Conservation (phyloP, 2,113 vertebrate species). For the Cryptomyrus ogoouensis region DNA sequence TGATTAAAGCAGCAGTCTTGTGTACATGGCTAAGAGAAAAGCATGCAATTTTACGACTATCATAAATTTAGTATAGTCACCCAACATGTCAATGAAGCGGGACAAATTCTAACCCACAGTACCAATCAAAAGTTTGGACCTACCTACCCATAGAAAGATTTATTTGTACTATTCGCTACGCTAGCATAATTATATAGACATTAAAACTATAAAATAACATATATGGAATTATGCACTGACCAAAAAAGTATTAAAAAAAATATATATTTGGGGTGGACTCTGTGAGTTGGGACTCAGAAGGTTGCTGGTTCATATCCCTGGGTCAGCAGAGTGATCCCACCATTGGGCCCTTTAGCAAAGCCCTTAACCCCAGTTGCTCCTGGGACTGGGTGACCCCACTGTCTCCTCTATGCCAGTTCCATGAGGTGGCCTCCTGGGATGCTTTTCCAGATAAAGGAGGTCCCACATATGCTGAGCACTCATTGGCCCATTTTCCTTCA, state of each 20-base stretch:
- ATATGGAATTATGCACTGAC: not conserved
- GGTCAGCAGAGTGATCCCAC: not conserved
- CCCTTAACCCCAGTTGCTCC: not conserved
- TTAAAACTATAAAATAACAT: not conserved
- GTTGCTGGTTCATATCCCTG: not conserved
- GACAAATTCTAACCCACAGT: not conserved
- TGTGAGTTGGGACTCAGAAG: not conserved
- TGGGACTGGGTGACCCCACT: not conserved
- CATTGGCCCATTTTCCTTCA: not conserved
- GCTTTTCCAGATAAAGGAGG: not conserved
- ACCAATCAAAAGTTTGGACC: not conserved
- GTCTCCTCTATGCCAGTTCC: not conserved
- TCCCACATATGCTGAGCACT: not conserved
- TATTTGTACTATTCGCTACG: not conserved
- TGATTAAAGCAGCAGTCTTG: not conserved
- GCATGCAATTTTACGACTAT: not conserved
- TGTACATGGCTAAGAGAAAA: not conserved
- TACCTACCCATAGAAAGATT: not conserved
- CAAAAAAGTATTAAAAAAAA: not conserved
- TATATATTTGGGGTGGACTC: not conserved
- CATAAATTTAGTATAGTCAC: not conserved
- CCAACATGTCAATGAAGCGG: not conserved
- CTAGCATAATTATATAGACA: not conserved
- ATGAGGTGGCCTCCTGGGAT: not conserved
- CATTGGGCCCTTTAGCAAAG: not conserved